Conservation (phyloP, 1,140 invertebrate species). For the Wiebesia pumilae region DNA sequence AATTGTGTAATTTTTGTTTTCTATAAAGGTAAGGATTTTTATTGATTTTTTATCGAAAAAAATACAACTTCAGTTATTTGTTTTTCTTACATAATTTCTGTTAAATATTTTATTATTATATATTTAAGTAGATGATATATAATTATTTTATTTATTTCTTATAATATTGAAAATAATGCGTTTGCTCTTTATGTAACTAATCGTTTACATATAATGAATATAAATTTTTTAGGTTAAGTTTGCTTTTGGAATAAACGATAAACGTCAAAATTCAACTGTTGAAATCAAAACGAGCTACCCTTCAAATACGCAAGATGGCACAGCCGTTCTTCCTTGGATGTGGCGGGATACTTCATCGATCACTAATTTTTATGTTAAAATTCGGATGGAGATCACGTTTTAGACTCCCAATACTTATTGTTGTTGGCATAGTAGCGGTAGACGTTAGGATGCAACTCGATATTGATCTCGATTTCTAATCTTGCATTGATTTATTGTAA, state of each 20-base stretch:
- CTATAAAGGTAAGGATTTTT: no score
- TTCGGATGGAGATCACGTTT: slow-evolving; percentile 78
- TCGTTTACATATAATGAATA: background rate
- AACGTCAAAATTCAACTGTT: background rate
- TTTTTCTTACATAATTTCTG: no score
- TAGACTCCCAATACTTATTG: slow-evolving; percentile 76
- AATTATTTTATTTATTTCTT: background rate
- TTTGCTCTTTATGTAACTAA: no score
- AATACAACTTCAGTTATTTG: no score
- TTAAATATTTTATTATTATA: no score
- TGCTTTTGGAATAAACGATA: slow-evolving; percentile 9
- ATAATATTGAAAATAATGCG: background rate
- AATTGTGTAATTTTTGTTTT: no score
- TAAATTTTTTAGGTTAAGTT: slow-evolving; percentile 21
- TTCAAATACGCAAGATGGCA: slow-evolving; percentile 58
- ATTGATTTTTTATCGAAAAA: no score
- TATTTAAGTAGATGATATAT: no score
- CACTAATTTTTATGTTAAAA: slow-evolving; percentile 75
- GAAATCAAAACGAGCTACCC: background rate
- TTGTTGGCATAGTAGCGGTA: slow-evolving; percentile 76
- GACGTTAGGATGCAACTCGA: slow-evolving; percentile 77
- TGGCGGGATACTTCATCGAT: slow-evolving; percentile 65
- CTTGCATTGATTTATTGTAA: background rate
- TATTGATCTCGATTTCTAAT: slow-evolving; percentile 70
- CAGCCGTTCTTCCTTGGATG: slow-evolving; percentile 62